These are phyloP conservation scores for Hipposideros armiger DNA, from an alignment of 2,113 vertebrate genomes.

Conservation along the genomic window DNA sequence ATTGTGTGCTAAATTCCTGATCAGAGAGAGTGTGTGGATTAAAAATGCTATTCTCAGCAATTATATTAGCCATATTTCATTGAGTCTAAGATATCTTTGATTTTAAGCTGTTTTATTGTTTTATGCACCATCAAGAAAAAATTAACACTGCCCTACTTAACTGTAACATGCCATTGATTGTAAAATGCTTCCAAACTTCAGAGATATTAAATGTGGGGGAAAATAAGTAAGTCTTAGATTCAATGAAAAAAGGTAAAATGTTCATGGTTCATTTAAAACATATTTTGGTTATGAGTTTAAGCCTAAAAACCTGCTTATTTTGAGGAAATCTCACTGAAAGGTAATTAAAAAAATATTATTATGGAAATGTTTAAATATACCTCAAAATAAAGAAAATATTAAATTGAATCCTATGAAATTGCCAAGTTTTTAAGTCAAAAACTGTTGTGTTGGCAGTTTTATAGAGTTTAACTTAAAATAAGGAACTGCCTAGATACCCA, in stretches of 20 bases:
- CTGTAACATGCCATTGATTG: background rate
- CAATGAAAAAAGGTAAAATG: slow-evolving; percentile 5
- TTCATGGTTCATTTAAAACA: background rate
- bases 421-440: background rate
- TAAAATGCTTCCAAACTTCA: slow-evolving; percentile 46
- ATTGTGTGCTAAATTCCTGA: slow-evolving; percentile 50
- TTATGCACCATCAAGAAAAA: slow-evolving; percentile 56
- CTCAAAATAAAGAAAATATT: slow-evolving; percentile 49
- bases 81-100: slow-evolving; percentile 53
- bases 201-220: slow-evolving; percentile 24
- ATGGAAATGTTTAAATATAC: slow-evolving; percentile 30
- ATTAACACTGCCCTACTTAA: slow-evolving; percentile 34
- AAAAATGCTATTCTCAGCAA: slow-evolving; percentile 49
- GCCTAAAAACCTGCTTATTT: slow-evolving; percentile 48
- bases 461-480: slow-evolving; percentile 36
- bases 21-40: slow-evolving; percentile 49
- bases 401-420: slow-evolving; percentile 21
- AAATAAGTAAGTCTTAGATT: slow-evolving; percentile 18
- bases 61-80: slow-evolving; percentile 39
- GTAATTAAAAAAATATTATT: slow-evolving; percentile 23
- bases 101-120: slow-evolving; percentile 57
- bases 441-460: slow-evolving; percentile 13
- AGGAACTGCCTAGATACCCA: background rate
- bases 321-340: slow-evolving; percentile 54
- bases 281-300: slow-evolving; percentile 61